Evolutionary conservation across 2,113 vertebrate genomes (phyloP).

Genomic region (Hymenochirus boettgeri): DNA sequence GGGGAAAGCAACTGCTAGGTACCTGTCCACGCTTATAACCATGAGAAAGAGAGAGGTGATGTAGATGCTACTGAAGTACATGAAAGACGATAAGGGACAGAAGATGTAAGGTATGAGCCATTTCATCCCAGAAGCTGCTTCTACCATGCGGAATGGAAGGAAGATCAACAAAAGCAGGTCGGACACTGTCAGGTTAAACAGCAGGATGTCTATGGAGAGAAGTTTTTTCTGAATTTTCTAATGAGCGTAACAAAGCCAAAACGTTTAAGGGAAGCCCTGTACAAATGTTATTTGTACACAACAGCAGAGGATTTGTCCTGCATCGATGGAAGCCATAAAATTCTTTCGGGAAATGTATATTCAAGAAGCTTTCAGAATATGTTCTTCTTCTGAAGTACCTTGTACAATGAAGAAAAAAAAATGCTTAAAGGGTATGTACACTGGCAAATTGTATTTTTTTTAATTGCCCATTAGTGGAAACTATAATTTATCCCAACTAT

Average conservation of each 20-base stretch:
- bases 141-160: constrained; percentile 79
- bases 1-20: constrained; percentile 78
- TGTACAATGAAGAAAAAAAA: too few relatives aligned
- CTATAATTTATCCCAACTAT: too few relatives aligned
- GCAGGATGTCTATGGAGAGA: constrained; percentile 70
- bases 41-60: constrained; percentile 79
- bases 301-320: too few relatives aligned
- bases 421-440: too few relatives aligned
- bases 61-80: constrained; percentile 86
- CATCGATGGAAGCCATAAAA: too few relatives aligned
- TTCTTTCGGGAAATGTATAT: too few relatives aligned
- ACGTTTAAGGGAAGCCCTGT: constrained; percentile 78
- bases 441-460: too few relatives aligned
- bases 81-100: constrained; percentile 70
- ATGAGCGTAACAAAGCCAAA: constrained; percentile 73
- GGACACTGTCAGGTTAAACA: constrained; percentile 79
- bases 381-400: too few relatives aligned
- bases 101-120: constrained; percentile 66
- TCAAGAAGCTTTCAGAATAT: too few relatives aligned
- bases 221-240: constrained; percentile 66
- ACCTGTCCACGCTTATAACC: constrained; percentile 77
- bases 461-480: too few relatives aligned
- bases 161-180: constrained; percentile 81
- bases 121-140: constrained; percentile 53
- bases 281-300: constrained; percentile 78